Conservation (phyloP, 2,113 vertebrate species). For the Entelurus aequoreus region DNA sequence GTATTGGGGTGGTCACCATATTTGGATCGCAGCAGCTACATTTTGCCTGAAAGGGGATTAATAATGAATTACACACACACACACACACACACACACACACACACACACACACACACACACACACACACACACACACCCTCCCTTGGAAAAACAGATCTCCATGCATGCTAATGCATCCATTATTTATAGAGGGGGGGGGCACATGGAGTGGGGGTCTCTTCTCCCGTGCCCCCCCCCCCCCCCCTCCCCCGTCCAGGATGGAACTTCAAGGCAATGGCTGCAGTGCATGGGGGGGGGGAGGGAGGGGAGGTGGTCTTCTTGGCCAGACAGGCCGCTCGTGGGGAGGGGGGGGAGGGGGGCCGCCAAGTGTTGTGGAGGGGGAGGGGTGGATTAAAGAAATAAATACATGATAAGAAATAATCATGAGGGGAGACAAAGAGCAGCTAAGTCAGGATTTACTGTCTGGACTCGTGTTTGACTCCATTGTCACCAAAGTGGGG, state of each 20-base stretch:
- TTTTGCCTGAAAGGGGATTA: slow-evolving; percentile 72
- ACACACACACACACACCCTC: slow-evolving; percentile 30
- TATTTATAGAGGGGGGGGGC: slow-evolving; percentile 69
- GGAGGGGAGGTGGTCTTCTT: slow-evolving; percentile 35
- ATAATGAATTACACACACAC: slow-evolving; percentile 70
- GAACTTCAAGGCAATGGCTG: slow-evolving; percentile 15
- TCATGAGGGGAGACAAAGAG: slow-evolving; percentile 73
- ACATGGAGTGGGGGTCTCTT: slow-evolving; percentile 26
- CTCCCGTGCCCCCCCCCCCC: no score
- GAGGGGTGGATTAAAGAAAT: slow-evolving; percentile 77
- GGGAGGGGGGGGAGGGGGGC: slow-evolving; percentile 47
- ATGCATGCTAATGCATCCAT: slow-evolving; percentile 78
- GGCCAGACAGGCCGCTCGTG: slow-evolving; percentile 67
- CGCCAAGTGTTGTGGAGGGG: slow-evolving; percentile 66
- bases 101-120: slow-evolving; percentile 30
- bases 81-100: not conserved
- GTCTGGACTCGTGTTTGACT: slow-evolving; percentile 42
- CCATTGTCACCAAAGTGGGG: no score
- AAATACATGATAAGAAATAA: slow-evolving; percentile 81
- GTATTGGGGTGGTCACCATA: slow-evolving; percentile 42
- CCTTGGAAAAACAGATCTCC: slow-evolving; percentile 66
- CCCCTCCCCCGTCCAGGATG: no score
- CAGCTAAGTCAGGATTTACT: slow-evolving; percentile 67
- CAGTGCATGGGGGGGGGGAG: slow-evolving; percentile 36
- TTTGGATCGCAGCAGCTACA: slow-evolving; percentile 29